These are phyloP conservation scores for Gryllus bimaculatus DNA, from an alignment of 1,140 invertebrate species.

Conservation along the genomic window DNA sequence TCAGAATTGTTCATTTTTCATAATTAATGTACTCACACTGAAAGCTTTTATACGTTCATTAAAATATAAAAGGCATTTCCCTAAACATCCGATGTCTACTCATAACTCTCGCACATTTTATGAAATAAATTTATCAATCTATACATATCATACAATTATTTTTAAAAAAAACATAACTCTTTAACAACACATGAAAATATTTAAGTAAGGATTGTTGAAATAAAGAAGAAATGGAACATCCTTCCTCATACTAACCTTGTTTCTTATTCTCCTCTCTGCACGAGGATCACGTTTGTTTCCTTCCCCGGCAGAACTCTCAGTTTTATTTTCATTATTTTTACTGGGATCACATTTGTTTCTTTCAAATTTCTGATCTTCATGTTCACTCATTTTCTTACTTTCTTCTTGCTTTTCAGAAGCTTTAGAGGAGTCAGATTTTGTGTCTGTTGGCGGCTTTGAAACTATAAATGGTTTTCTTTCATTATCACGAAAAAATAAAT, in stretches of 20 bases:
- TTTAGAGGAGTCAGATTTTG: neutral
- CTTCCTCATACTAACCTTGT: conserved; percentile 42
- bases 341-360: conserved; percentile 11
- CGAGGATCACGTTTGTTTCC: conserved; percentile 41
- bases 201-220: neutral
- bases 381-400: neutral
- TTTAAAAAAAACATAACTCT: too few species aligned
- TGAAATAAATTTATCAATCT: too few species aligned
- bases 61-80: too few species aligned
- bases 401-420: neutral
- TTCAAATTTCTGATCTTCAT: neutral
- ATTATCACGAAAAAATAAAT: neutral
- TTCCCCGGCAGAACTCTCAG: neutral
- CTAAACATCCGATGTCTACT: too few species aligned
- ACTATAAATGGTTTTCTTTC: neutral
- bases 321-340: conserved; percentile 17
- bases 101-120: too few species aligned
- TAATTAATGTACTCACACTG: too few species aligned
- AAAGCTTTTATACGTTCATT: too few species aligned
- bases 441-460: neutral
- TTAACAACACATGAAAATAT: too few species aligned
- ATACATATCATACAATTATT: too few species aligned
- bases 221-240: conserved; percentile 13
- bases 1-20: too few species aligned
- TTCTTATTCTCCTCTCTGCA: conserved; percentile 51